Evolutionary conservation across 2,888 invertebrate species (phyloP).

Genomic region (Lissocephala sabroskyi): DNA sequence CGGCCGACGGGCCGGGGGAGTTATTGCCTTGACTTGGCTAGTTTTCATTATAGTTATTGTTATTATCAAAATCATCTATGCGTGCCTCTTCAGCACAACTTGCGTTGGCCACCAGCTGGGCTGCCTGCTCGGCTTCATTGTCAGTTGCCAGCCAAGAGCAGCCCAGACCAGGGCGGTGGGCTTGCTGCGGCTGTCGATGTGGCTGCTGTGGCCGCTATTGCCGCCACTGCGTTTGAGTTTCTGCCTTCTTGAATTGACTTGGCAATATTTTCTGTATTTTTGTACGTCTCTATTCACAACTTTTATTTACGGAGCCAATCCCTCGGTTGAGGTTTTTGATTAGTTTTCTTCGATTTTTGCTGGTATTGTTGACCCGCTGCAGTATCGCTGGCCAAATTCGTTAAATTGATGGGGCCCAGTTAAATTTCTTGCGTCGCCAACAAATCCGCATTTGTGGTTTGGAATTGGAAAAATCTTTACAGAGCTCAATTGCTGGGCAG

Average conservation of each 20-base stretch:
- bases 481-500: too few species aligned
- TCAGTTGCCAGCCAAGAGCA: constrained; percentile 26
- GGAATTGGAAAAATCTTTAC: too few species aligned
- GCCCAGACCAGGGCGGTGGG: too few species aligned
- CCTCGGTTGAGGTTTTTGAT: constrained; percentile 45
- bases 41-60: constrained; percentile 36
- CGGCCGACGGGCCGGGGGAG: background rate
- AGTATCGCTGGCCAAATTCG: constrained; percentile 26
- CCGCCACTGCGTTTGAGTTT: constrained; percentile 17
- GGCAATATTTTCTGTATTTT: constrained; percentile 42
- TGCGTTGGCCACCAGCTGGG: background rate
- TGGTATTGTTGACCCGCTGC: constrained; percentile 7
- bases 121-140: constrained; percentile 22
- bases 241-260: constrained; percentile 22
- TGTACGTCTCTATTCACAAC: constrained; percentile 12
- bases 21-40: constrained; percentile 12
- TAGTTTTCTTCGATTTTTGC: constrained; percentile 34
- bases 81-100: constrained; percentile 16
- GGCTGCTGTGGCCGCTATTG: background rate
- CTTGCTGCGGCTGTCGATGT: background rate
- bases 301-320: constrained; percentile 26
- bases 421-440: too few species aligned
- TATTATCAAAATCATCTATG: constrained; percentile 46
- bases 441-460: too few species aligned
- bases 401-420: too few species aligned